phyloP scores from a whole-genome alignment of 2,797 vertebrate genomes.

The Amblyopsis hoosieri region DNA sequence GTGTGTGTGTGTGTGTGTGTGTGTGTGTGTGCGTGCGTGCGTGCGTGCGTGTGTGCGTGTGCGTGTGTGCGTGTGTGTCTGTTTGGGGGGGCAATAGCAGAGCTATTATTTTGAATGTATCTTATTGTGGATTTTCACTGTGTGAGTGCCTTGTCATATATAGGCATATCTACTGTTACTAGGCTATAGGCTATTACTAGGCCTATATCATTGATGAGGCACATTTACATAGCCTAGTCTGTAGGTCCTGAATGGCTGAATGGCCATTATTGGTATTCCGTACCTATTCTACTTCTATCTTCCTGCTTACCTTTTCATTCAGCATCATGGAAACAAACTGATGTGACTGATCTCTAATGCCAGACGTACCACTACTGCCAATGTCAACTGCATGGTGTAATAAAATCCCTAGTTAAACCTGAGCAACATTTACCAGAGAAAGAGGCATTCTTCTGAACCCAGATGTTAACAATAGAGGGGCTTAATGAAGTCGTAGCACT shows the following conservation, averaged over 20 bases:
- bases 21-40: too few relatives aligned
- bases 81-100: too few relatives aligned
- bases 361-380: slow-evolving; percentile 76
- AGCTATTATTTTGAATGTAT: background rate
- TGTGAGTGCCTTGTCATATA: background rate
- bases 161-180: too few relatives aligned
- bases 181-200: too few relatives aligned
- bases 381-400: slow-evolving; percentile 79
- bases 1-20: background rate
- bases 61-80: too few relatives aligned
- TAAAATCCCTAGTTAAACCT: slow-evolving; percentile 79
- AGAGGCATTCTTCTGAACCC: slow-evolving; percentile 77
- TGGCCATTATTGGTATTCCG: slow-evolving; percentile 8
- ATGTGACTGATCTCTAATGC: slow-evolving; percentile 77
- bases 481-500: slow-evolving; percentile 80
- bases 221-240: too few relatives aligned
- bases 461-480: slow-evolving; percentile 85
- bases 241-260: slow-evolving; percentile 23
- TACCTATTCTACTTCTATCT: slow-evolving; percentile 25
- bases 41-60: too few relatives aligned
- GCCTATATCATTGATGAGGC: too few relatives aligned
- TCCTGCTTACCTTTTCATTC: slow-evolving; percentile 27
- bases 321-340: slow-evolving; percentile 59
- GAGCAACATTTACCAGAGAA: slow-evolving; percentile 78
- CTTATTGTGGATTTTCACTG: too few relatives aligned